A percentile compares a stretch with the other conserved stretches of the same genome.
These are phyloP conservation scores for Oplegnathus fasciatus DNA, from an alignment of 2,113 vertebrate genomes.

Conservation along the genomic window DNA sequence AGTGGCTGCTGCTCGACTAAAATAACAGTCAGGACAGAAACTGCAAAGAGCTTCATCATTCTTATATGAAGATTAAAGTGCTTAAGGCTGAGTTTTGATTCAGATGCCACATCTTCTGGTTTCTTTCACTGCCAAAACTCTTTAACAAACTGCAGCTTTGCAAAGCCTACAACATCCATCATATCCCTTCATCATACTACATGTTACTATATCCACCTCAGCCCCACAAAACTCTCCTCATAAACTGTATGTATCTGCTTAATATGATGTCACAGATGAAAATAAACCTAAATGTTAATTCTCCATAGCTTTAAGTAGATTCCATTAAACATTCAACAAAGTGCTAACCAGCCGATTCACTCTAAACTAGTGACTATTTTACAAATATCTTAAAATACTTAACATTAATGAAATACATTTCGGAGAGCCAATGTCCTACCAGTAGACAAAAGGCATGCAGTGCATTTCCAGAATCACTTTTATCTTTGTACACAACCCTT, in stretches of 20 bases:
- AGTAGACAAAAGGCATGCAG: conserved; percentile 78
- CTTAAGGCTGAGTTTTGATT: conserved; percentile 65
- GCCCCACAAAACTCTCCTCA: conserved; percentile 16
- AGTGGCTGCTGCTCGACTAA: conserved; percentile 47
- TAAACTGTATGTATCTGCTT: conserved; percentile 23
- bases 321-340: conserved; percentile 66
- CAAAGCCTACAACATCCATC: conserved; percentile 41
- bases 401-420: conserved; percentile 61
- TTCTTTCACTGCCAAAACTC: conserved; percentile 13
- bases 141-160: conserved; percentile 26
- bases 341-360: conserved; percentile 69
- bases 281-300: conserved; percentile 34
- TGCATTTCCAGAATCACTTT: conserved; percentile 76
- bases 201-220: conserved; percentile 11
- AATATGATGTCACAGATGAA: conserved; percentile 28
- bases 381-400: conserved; percentile 64
- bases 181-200: conserved; percentile 15
- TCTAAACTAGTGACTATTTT: conserved; percentile 50
- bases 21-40: conserved; percentile 53
- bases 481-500: conserved; percentile 63
- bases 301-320: conserved; percentile 42
- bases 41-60: conserved; percentile 34
- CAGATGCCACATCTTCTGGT: conserved; percentile 23
- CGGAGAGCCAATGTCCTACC: conserved; percentile 67
- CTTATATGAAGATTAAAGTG: conserved; percentile 74